Evolutionary conservation across 2,113 vertebrate species (phyloP), one percentile per base, ranked within the genome.

Genomic region (Struthidea cinerea): DNA sequence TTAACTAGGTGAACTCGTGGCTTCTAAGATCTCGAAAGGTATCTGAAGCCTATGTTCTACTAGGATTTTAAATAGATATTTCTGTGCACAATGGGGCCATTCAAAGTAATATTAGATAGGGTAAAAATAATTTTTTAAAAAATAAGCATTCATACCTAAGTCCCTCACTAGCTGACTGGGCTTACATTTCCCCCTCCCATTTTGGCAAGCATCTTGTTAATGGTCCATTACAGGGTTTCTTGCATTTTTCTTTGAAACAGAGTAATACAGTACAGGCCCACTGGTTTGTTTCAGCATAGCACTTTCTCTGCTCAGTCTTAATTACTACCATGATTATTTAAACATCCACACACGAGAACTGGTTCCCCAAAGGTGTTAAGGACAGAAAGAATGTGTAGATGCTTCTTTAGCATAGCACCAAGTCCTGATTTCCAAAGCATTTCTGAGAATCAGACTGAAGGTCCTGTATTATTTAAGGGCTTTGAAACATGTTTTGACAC

Each of bases 301-400:
- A 87, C 65, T 89, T 95, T 78, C 73, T 70, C 77, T 87, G 37
- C 81, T 75, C 77, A 28, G 33, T 69, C 74, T 55, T 78, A 91
- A 96, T 91, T 96, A 60, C 73, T 60, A n/a, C 61, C 60, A 23
- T 52, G 77, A 78, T 89, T 95, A 78, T 87, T 96, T 96, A 91
- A 96, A 91, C 90, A 93, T 74, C 42, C 68, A 67, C 42, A 33
- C 18, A 57, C 39, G 41, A 69, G 55, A 89, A 39, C 10, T 70
- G 73, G 12, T 56, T 92, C 42, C 60, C 22, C 50, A 47, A 63
- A 91, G 84, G 71, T 64, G 27, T 82, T 39, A 59, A 63, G 39
- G 60, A 82, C 64, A 94, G 44, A 67, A 91, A 42, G 47, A 94
- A 95, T 35, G 39, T 44, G 74, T 63, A 57, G 52, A 50, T 84